phyloP scores from a whole-genome alignment of 2,113 vertebrate species.

The Phyllostomus hastatus region DNA sequence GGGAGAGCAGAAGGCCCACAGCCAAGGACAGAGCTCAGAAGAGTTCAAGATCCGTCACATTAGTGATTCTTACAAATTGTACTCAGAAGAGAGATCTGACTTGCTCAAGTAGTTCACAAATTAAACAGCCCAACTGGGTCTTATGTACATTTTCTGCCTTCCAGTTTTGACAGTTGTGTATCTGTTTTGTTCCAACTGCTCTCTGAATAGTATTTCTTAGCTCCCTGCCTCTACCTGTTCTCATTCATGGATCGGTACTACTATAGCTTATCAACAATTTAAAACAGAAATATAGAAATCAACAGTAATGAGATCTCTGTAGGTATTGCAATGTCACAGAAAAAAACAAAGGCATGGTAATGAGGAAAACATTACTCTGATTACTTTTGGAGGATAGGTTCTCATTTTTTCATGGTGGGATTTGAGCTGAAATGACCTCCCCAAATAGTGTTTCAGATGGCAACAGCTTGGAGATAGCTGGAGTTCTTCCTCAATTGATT shows the following conservation, averaged over 20 bases:
- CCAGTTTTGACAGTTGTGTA: background rate
- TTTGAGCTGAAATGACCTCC: background rate
- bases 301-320: conserved; percentile 31
- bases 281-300: conserved; percentile 33
- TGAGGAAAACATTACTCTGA: background rate
- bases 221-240: background rate
- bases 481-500: background rate
- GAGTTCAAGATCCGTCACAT: background rate
- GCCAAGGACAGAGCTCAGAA: background rate
- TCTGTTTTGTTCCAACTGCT: background rate
- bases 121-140: background rate
- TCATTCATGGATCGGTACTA: background rate
- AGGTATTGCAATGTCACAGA: background rate
- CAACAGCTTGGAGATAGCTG: background rate
- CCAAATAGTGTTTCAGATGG: background rate
- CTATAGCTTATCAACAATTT: conserved; percentile 36
- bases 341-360: background rate
- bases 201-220: background rate
- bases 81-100: conserved; percentile 21
- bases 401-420: background rate
- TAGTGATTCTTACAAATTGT: background rate
- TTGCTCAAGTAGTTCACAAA: background rate
- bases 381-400: background rate
- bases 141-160: background rate
- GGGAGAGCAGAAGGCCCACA: background rate